These are phyloP conservation scores for Falco punctatus DNA, from an alignment of 2,113 vertebrate genomes.

Conservation along the genomic window DNA sequence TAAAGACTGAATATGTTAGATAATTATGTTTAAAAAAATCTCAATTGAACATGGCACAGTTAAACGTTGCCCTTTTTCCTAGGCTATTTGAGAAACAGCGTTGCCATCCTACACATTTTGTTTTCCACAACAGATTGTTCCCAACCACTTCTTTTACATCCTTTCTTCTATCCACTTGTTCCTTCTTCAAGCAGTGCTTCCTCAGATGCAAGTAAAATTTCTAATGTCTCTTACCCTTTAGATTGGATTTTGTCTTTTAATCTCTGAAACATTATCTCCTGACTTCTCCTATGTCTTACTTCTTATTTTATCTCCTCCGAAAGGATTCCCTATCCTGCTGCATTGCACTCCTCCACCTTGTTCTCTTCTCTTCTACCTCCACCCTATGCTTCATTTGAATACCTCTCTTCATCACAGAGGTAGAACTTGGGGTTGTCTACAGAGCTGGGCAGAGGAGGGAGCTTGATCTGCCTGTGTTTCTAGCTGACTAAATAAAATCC, in stretches of 20 bases:
- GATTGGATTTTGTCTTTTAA: not conserved
- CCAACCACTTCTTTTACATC: not conserved
- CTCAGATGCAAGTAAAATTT: not conserved
- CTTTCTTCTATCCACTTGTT: not conserved
- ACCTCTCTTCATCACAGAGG: not conserved
- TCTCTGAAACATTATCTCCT: not conserved
- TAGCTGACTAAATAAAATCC: not conserved
- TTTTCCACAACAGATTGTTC: not conserved
- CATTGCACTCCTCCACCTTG: not conserved
- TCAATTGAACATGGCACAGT: not conserved
- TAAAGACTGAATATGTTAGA: not conserved
- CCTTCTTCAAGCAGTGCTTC: not conserved
- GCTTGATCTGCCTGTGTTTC: not conserved
- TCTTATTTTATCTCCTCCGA: not conserved
- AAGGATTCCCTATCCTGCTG: not conserved
- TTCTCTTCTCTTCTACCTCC: not conserved
- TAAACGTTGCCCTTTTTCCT: not conserved
- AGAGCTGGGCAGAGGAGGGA: not conserved
- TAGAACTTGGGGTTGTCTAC: not conserved
- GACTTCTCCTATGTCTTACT: not conserved
- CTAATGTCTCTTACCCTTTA: not conserved
- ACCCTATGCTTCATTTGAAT: not conserved
- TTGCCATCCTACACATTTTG: not conserved
- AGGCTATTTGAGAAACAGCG: not conserved
- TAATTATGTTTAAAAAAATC: not conserved